phyloP scores from a whole-genome alignment of 2,113 vertebrate species.

The Junco hyemalis region DNA sequence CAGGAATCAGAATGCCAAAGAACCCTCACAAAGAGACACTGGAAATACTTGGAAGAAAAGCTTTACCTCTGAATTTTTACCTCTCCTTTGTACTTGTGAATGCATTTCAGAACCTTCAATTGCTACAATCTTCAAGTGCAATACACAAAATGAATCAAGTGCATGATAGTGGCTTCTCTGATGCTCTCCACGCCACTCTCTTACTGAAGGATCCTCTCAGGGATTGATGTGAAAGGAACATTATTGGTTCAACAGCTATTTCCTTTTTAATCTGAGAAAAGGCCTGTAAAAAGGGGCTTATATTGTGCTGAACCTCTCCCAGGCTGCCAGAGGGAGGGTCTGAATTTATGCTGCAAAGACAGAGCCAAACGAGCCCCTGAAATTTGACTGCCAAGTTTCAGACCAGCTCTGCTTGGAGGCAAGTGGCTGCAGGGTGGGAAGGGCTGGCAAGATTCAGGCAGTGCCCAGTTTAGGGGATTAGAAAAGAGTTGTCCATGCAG shows the following conservation, averaged over 20 bases:
- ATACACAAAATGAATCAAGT: neutral
- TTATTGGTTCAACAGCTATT: neutral
- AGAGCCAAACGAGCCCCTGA: neutral
- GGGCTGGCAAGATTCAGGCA: neutral
- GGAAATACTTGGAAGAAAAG: neutral
- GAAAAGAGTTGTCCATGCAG: neutral
- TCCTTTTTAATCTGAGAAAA: neutral
- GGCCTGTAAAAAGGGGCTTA: neutral
- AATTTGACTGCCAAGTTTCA: neutral
- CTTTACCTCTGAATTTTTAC: neutral
- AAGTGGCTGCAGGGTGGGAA: neutral
- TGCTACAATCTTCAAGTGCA: neutral
- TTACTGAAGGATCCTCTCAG: neutral
- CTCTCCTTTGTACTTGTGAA: neutral
- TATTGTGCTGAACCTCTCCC: neutral
- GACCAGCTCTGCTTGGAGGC: neutral
- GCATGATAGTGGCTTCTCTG: neutral
- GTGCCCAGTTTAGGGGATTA: neutral
- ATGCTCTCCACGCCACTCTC: neutral
- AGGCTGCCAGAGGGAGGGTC: neutral
- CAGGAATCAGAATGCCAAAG: neutral
- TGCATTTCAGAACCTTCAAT: neutral
- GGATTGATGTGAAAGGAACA: neutral
- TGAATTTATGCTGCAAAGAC: neutral
- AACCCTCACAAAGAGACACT: neutral